Base-by-base conservation (phyloP, 2,888 invertebrate species). In the Brachynemurus nebulosus region DNA sequence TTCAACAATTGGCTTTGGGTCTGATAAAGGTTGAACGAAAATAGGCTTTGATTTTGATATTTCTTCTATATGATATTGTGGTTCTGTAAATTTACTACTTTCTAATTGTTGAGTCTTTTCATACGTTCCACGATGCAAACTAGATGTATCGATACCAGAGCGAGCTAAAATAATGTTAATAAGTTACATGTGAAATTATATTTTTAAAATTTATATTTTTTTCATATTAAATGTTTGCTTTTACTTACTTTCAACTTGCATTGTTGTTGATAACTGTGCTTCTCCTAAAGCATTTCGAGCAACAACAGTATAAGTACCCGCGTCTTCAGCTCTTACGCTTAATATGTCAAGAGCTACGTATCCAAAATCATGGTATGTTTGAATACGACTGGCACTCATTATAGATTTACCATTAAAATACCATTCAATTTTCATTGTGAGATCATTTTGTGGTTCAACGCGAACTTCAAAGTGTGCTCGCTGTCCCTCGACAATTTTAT, bases 261-360 rank as follows among this genome's bases (percentile, higher is more conserved):
- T 90, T 45, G 80, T 78, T 50, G 86, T 79, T 52, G 82, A 80
- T 35, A 85, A 65, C 58, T 86, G 82, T 45, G 86, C 89, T 71
- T 89, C 88, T 52, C 97, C 97, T 47, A 86, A 70, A 53, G 82
- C 80, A 62, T 96, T 96, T 58, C 86, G 80, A 12, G 93, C 93
- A 19, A 91, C 81, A 39, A 92, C 90, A 0, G 90, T 90, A 65
- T 96, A 98, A 27, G 83, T 79, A 42, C 96, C 96, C 49, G 86
- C 78, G 66, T 97, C 95, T 60, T 93, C 91, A 33, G 86, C 79
- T 49, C 92, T 80, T 14, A 93, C 91, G 63, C 85, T 89, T 47
- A 90, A 71, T 54, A 97, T 91, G 58, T 97, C 96, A 51, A 98
- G 72, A 25, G 95, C 91, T 16, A 96, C 93, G 60, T 93, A 95